A percentile compares a stretch with the other conserved stretches of the same genome.
Conservation (phyloP, 2,888 invertebrate species). For the Drosophila putrida region DNA sequence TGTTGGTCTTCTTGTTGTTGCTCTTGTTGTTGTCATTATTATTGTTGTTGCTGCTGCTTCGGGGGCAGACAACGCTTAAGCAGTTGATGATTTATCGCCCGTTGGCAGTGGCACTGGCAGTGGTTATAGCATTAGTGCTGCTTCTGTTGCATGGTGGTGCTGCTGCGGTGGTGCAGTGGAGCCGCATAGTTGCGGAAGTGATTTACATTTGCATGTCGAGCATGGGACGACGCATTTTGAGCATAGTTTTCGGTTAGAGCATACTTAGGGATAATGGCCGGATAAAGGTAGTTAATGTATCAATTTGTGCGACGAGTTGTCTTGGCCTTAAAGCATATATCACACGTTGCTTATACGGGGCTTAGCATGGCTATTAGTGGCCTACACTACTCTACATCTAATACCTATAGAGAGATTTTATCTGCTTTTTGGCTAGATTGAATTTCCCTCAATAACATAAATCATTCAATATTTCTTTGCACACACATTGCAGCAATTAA, state of each 20-base stretch:
- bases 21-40: slow-evolving; percentile 4
- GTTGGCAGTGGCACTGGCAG: slow-evolving; percentile 46
- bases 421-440: no score
- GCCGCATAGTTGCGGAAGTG: slow-evolving; percentile 73
- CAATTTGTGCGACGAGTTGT: slow-evolving; percentile 62
- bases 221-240: slow-evolving; percentile 72
- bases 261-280: slow-evolving; percentile 75
- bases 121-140: not conserved
- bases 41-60: slow-evolving; percentile 14
- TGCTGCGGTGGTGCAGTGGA: slow-evolving; percentile 35
- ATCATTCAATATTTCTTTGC: slow-evolving; percentile 4
- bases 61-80: slow-evolving; percentile 68
- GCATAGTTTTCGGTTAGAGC: slow-evolving; percentile 69
- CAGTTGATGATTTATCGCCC: slow-evolving; percentile 78
- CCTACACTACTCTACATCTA: not conserved
- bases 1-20: slow-evolving; percentile 6
- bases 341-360: slow-evolving; percentile 41
- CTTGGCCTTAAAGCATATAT: slow-evolving; percentile 39
- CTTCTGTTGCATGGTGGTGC: not conserved
- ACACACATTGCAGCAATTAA: slow-evolving; percentile 33
- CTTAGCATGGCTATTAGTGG: slow-evolving; percentile 39
- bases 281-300: slow-evolving; percentile 80
- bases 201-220: slow-evolving; percentile 76
- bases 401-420: no score
- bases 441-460: not conserved